Evolutionary conservation across 2,113 vertebrate genomes (phyloP).

Genomic region (Stercorarius parasiticus): DNA sequence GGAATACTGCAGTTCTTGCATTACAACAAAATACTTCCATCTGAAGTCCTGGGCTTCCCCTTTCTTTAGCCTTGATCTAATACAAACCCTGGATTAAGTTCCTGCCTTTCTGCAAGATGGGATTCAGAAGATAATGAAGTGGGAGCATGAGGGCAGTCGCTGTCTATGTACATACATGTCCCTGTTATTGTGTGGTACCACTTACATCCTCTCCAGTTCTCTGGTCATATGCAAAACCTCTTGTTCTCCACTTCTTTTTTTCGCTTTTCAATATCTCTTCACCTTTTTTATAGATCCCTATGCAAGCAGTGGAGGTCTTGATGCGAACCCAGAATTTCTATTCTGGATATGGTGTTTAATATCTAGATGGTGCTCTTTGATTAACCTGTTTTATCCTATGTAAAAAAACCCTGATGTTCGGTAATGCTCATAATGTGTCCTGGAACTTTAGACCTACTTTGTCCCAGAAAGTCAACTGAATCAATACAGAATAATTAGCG

Average conservation of each 20-base stretch:
- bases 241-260: background rate
- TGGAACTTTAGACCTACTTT: slow-evolving; percentile 16
- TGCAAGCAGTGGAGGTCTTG: background rate
- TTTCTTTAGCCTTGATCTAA: background rate
- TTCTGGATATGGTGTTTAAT: background rate
- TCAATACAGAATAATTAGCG: slow-evolving; percentile 31
- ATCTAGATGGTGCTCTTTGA: background rate
- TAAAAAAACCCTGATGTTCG: background rate
- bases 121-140: background rate
- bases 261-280: background rate
- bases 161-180: rapidly evolving
- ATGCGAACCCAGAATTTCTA: background rate
- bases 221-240: background rate
- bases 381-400: background rate
- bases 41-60: background rate
- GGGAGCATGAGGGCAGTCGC: background rate
- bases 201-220: background rate
- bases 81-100: background rate
- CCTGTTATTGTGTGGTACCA: background rate
- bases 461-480: slow-evolving; percentile 20
- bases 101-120: background rate
- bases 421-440: background rate
- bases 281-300: background rate
- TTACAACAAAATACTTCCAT: background rate
- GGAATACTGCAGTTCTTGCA: background rate